phyloP scores from a whole-genome alignment of 2,113 vertebrate species.

The Noturus placidus region DNA sequence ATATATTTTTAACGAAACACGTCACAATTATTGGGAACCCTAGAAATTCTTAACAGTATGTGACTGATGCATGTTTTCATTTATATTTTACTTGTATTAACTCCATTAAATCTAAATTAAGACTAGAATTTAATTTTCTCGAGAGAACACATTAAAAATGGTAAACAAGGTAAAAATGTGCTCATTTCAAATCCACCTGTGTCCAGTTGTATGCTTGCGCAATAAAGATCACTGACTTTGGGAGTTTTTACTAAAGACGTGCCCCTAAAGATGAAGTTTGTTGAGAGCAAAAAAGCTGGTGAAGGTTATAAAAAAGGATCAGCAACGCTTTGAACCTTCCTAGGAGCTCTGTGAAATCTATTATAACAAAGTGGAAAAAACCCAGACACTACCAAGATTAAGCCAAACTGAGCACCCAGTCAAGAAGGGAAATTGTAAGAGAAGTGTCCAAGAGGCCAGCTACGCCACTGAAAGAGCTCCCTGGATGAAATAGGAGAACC shows the following conservation, averaged over 20 bases:
- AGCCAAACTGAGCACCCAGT: background rate
- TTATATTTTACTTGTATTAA: background rate
- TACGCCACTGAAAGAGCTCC: background rate
- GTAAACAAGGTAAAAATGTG: background rate
- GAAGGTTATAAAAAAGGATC: background rate
- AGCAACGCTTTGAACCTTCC: background rate
- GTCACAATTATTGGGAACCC: background rate
- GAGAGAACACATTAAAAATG: background rate
- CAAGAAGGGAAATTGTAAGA: background rate
- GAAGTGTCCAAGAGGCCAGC: background rate
- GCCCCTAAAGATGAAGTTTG: background rate
- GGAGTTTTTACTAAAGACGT: background rate
- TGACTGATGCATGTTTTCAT: background rate
- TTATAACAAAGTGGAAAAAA: background rate
- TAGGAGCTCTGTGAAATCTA: background rate
- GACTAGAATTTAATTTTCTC: background rate
- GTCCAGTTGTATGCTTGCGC: background rate
- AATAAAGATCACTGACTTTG: background rate
- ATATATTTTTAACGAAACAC: too few species aligned
- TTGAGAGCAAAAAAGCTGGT: background rate
- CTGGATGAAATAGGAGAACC: background rate
- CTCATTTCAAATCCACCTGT: background rate
- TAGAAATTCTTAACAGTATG: background rate
- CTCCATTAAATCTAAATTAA: background rate
- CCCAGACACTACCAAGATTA: background rate